phyloP scores from a whole-genome alignment of 1,140 invertebrate genomes.

The Sarcophaga bullata region DNA sequence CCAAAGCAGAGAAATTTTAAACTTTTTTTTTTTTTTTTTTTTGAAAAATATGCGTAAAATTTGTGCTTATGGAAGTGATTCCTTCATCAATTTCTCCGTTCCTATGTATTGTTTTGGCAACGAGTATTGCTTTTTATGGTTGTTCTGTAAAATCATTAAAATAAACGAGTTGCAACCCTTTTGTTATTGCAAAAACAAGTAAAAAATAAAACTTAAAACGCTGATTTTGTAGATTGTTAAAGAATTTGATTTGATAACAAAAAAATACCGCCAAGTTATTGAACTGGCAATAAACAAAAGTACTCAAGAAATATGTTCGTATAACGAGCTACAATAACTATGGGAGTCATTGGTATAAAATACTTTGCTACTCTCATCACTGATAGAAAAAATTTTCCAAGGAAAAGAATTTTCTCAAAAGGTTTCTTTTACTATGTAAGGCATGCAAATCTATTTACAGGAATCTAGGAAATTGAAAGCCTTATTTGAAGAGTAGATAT shows the following conservation, averaged over 20 bases:
- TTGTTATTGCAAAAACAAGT: not conserved
- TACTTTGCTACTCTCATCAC: no score
- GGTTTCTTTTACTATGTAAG: no score
- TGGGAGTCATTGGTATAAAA: no score
- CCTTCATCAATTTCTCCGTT: not conserved
- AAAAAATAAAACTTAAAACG: not conserved
- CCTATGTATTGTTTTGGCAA: not conserved
- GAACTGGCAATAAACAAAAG: not conserved
- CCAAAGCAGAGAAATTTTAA: not conserved
- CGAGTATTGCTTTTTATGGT: not conserved
- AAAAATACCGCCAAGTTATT: conserved; percentile 5
- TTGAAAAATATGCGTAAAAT: conserved; percentile 2
- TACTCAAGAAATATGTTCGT: no score
- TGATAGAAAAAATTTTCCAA: no score
- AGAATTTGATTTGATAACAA: conserved; percentile 6
- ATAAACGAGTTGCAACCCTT: conserved; percentile 12
- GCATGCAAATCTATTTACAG: no score
- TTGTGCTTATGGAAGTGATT: conserved; percentile 16
- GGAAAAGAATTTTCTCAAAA: no score
- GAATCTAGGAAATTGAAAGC: no score
- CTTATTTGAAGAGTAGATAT: no score
- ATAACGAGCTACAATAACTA: no score
- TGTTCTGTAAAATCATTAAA: conserved; percentile 12
- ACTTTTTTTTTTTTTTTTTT: no score
- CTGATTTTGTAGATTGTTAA: conserved; percentile 15